A percentile compares a stretch with the other conserved stretches of the same genome.
Evolutionary conservation across 2,797 vertebrate species (phyloP).

Genomic region (Pipistrellus nathusii): DNA sequence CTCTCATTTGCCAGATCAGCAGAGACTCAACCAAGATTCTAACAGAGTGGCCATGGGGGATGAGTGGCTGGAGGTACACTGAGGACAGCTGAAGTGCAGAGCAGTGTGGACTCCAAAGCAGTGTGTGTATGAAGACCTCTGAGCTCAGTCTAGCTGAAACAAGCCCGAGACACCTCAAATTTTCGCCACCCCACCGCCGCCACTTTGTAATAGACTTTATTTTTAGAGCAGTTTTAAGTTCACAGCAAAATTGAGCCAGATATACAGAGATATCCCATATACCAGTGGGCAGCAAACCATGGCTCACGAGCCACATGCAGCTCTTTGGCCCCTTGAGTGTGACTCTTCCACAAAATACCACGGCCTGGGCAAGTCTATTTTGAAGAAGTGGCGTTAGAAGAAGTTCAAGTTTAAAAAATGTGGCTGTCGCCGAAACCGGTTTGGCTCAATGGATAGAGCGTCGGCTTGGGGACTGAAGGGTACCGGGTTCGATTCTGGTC

Average conservation of each 20-base stretch:
- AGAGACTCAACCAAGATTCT: conserved; percentile 47
- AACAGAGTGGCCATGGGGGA: neutral
- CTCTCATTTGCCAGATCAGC: conserved; percentile 44
- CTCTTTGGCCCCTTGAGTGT: too few species aligned
- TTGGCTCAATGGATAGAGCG: too few species aligned
- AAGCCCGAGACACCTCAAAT: neutral
- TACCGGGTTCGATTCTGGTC: too few species aligned
- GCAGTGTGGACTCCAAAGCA: neutral
- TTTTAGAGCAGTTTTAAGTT: neutral
- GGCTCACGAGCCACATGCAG: too few species aligned
- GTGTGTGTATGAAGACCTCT: neutral
- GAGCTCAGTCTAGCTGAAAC: conserved; percentile 36
- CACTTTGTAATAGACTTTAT: neutral
- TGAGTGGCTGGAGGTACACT: neutral
- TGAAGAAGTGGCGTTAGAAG: too few species aligned
- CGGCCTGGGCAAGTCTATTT: too few species aligned
- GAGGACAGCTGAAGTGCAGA: conserved; percentile 6
- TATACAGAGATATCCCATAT: neutral
- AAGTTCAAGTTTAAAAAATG: too few species aligned
- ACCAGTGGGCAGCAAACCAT: too few species aligned
- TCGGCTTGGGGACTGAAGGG: too few species aligned
- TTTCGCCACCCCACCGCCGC: too few species aligned
- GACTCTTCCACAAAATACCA: too few species aligned
- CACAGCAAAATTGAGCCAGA: neutral
- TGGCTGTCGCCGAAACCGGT: too few species aligned